These are phyloP conservation scores for Ichneumoninae sp. DNA, from an alignment of 2,888 invertebrate genomes.

Conservation along the genomic window DNA sequence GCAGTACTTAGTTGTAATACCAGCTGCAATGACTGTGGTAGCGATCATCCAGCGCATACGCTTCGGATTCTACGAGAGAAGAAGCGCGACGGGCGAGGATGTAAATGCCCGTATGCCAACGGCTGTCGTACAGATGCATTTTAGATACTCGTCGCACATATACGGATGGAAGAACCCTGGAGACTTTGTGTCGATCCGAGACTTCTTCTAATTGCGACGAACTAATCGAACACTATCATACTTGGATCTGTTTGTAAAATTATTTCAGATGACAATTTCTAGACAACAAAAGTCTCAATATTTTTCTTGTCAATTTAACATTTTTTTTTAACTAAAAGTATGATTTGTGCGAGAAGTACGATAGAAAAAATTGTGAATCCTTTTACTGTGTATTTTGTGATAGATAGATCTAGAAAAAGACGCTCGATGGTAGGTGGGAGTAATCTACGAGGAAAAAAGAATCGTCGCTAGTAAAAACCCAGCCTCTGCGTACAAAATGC, in stretches of 20 bases:
- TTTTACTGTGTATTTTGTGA: neutral
- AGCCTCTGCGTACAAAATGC: neutral
- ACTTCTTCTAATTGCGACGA: neutral
- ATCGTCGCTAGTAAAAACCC: neutral
- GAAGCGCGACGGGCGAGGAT: neutral
- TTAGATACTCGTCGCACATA: neutral
- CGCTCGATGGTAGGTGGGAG: too few species aligned
- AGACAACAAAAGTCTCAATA: too few species aligned
- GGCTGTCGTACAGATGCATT: conserved; percentile 28
- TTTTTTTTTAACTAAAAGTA: neutral
- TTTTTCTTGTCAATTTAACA: neutral
- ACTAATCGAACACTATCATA: neutral
- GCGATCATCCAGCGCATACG: conserved; percentile 11
- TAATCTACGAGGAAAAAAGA: neutral
- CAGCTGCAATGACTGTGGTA: conserved; percentile 16
- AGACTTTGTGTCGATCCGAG: neutral
- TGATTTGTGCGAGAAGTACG: neutral
- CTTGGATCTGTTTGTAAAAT: neutral
- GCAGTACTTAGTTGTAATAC: conserved; percentile 22
- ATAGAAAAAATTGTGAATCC: neutral
- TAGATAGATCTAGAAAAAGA: neutral
- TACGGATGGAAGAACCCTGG: neutral
- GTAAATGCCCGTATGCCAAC: conserved; percentile 46
- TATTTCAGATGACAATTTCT: neutral
- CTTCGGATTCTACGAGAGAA: conserved; percentile 7